Evolutionary conservation across 1,140 invertebrate genomes (phyloP).

Genomic region (Campodea augens): DNA sequence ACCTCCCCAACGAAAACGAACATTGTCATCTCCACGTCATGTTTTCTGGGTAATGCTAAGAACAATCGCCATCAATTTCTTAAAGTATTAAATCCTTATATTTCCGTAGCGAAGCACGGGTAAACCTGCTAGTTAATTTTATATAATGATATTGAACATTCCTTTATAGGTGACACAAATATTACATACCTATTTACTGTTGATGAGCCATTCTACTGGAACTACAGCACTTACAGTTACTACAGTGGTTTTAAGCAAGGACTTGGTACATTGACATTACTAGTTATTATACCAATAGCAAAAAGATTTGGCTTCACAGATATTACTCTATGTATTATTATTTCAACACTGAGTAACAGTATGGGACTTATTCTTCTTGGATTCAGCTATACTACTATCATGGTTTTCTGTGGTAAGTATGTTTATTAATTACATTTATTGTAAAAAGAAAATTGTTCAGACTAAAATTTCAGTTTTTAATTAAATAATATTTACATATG

Average conservation of each 20-base stretch:
- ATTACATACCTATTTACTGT: slow-evolving; percentile 22
- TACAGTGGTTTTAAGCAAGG: slow-evolving; percentile 21
- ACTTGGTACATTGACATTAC: slow-evolving; percentile 20
- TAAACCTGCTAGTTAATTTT: no score
- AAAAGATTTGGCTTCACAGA: slow-evolving; percentile 14
- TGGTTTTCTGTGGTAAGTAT: slow-evolving; percentile 24
- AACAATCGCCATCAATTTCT: no score
- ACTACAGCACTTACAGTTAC: slow-evolving; percentile 22
- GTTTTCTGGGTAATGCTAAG: no score
- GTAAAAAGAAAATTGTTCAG: no score
- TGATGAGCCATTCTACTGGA: slow-evolving; percentile 22
- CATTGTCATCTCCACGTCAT: no score
- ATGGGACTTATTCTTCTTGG: slow-evolving; percentile 21
- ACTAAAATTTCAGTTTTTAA: no score
- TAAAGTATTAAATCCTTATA: no score
- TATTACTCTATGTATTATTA: slow-evolving; percentile 18
- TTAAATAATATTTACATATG: no score
- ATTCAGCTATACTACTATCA: slow-evolving; percentile 17
- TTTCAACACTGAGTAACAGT: slow-evolving; percentile 23
- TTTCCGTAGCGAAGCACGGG: no score
- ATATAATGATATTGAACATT: no score
- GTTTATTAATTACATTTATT: no score
- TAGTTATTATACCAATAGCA: slow-evolving; percentile 20
- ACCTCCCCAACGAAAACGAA: no score
- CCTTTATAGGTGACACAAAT: slow-evolving; percentile 22